Percentiles rank a stretch among this genome's conserved stretches.
Conservation (phyloP, 92 coral and sea anemone genomes). For the Epizoanthus fatuus region DNA sequence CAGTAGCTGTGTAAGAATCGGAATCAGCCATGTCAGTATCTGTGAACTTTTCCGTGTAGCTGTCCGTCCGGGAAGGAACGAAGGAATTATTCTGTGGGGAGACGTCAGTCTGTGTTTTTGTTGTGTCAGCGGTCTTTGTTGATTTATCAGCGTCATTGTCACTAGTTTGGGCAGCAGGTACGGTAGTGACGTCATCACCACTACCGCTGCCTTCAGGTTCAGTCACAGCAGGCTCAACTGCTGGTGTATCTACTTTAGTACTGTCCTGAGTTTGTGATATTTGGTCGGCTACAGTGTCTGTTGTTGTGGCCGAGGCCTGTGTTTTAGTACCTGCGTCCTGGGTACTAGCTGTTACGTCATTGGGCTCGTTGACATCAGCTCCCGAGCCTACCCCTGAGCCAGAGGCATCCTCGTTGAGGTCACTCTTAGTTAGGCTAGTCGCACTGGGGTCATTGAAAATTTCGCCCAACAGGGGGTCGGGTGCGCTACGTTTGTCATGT, state of each 20-base stretch:
- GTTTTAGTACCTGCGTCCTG: slow-evolving; percentile 57
- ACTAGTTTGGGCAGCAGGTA: slow-evolving; percentile 11
- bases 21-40: slow-evolving; percentile 43
- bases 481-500: slow-evolving; percentile 90
- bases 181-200: slow-evolving; percentile 27
- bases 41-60: slow-evolving; percentile 44
- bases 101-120: slow-evolving; percentile 22
- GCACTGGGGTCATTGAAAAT: slow-evolving; percentile 93
- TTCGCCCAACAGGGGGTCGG: slow-evolving; percentile 92
- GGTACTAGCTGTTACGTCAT: slow-evolving; percentile 74
- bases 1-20: slow-evolving; percentile 46
- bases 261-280: slow-evolving; percentile 44
- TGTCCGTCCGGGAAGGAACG: slow-evolving; percentile 41
- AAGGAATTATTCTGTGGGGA: slow-evolving; percentile 45
- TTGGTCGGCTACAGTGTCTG: slow-evolving; percentile 21
- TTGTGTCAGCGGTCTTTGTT: slow-evolving; percentile 29
- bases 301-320: slow-evolving; percentile 41
- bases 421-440: slow-evolving; percentile 85
- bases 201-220: slow-evolving; percentile 52
- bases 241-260: slow-evolving; percentile 60
- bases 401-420: slow-evolving; percentile 78
- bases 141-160: slow-evolving; percentile 51
- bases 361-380: slow-evolving; percentile 80
- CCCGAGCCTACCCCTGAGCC: slow-evolving; percentile 92
- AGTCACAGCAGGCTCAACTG: slow-evolving; percentile 45